Evolutionary conservation across 2,888 invertebrate species (phyloP).

Genomic region (Sinohyriopsis cumingii): DNA sequence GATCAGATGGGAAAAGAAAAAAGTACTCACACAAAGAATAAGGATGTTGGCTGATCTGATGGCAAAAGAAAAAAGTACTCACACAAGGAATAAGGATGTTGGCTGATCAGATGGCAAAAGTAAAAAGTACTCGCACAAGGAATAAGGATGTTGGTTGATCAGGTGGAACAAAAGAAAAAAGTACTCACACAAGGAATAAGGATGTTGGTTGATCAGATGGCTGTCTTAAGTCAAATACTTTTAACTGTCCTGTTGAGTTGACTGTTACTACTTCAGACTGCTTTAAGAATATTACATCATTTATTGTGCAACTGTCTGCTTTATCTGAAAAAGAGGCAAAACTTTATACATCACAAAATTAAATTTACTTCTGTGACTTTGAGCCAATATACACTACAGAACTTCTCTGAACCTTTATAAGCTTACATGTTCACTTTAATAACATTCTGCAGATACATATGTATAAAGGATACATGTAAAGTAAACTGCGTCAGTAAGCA

Average conservation of each 20-base stretch:
- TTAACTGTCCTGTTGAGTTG: slow-evolving; percentile 90
- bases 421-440: background rate
- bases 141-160: too few relatives aligned
- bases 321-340: slow-evolving; percentile 73
- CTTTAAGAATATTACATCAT: slow-evolving; percentile 84
- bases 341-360: background rate
- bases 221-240: slow-evolving; percentile 88
- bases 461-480: too few relatives aligned
- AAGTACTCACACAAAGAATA: too few relatives aligned
- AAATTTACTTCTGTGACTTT: background rate
- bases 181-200: slow-evolving; percentile 84
- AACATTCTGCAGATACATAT: too few relatives aligned
- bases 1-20: too few relatives aligned
- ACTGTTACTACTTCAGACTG: slow-evolving; percentile 85
- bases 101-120: too few relatives aligned
- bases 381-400: background rate
- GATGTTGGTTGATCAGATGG: slow-evolving; percentile 78
- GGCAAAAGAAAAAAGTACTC: too few relatives aligned
- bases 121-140: too few relatives aligned
- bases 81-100: background rate
- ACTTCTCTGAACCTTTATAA: background rate
- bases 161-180: too few relatives aligned
- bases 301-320: slow-evolving; percentile 87
- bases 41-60: too few relatives aligned
- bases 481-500: too few relatives aligned